Conservation (phyloP, 1,140 invertebrate genomes). For the Pectinophora gossypiella region DNA sequence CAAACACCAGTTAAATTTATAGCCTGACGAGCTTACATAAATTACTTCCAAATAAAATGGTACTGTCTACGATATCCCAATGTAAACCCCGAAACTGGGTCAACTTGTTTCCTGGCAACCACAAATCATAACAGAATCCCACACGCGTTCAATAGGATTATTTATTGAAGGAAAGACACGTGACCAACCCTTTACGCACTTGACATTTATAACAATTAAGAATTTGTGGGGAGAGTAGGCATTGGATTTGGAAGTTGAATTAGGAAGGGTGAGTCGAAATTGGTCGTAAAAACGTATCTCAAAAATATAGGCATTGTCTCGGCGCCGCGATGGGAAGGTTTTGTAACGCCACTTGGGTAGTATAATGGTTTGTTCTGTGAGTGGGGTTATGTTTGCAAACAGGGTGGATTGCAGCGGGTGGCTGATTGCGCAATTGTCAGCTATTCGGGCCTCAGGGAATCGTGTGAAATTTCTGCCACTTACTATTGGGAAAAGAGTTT, state of each 20-base stretch:
- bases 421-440: constrained; percentile 61
- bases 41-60: constrained; percentile 31
- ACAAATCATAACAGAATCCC: constrained; percentile 37
- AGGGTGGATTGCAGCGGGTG: constrained; percentile 46
- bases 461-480: background rate
- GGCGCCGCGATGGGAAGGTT: background rate
- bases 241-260: constrained; percentile 4
- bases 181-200: constrained; percentile 20
- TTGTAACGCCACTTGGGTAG: no score
- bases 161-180: constrained; percentile 22
- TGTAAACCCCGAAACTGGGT: constrained; percentile 31
- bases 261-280: constrained; percentile 9
- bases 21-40: constrained; percentile 18
- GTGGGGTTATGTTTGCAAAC: constrained; percentile 52
- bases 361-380: no score
- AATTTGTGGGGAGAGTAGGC: background rate
- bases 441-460: background rate
- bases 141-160: constrained; percentile 22
- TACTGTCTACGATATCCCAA: constrained; percentile 25
- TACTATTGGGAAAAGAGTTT: background rate
- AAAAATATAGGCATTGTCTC: background rate
- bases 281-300: background rate
- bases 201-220: constrained; percentile 10
- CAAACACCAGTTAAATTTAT: constrained; percentile 29
- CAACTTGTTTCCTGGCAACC: constrained; percentile 33